A percentile compares a stretch with the other conserved stretches of the same genome.
These are phyloP conservation scores for Aphelenchoides fujianensis DNA, from an alignment of 1,140 invertebrate species.

Conservation along the genomic window DNA sequence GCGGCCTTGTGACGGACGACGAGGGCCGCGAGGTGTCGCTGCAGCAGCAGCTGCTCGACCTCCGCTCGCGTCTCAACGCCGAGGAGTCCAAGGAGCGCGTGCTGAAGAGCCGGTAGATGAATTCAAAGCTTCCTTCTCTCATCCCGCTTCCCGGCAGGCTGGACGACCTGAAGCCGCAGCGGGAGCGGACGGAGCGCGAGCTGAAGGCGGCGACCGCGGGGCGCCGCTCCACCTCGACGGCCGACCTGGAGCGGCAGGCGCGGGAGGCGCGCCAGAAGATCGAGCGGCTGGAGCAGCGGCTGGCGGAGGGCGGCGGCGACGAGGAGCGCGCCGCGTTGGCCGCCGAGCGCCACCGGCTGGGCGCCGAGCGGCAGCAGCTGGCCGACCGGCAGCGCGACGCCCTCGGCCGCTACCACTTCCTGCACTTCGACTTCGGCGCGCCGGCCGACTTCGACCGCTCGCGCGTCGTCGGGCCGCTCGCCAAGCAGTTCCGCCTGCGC, in stretches of 20 bases:
- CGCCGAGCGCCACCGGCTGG: background rate
- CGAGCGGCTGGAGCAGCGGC: background rate
- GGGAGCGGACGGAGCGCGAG: background rate
- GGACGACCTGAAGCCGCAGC: background rate
- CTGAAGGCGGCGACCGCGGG: background rate
- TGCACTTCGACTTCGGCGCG: slow-evolving; percentile 64
- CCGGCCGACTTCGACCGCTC: slow-evolving; percentile 71
- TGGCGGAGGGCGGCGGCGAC: background rate
- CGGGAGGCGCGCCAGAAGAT: background rate
- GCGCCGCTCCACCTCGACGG: background rate
- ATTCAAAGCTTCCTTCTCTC: background rate
- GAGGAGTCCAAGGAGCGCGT: too few relatives aligned
- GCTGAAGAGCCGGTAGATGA: background rate
- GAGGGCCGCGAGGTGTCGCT: slow-evolving; percentile 42
- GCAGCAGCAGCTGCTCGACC: slow-evolving; percentile 15
- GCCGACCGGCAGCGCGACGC: background rate
- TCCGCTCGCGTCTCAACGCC: background rate
- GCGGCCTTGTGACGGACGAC: slow-evolving; percentile 48
- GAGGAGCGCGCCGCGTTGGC: background rate
- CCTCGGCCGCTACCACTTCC: slow-evolving; percentile 20
- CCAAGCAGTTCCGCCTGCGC: slow-evolving; percentile 74
- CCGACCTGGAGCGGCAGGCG: background rate
- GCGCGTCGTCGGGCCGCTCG: slow-evolving; percentile 76
- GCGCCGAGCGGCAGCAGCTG: background rate
- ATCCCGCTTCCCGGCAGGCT: background rate